phyloP scores from a whole-genome alignment of 2,113 vertebrate genomes.

The Azemiops feae region DNA sequence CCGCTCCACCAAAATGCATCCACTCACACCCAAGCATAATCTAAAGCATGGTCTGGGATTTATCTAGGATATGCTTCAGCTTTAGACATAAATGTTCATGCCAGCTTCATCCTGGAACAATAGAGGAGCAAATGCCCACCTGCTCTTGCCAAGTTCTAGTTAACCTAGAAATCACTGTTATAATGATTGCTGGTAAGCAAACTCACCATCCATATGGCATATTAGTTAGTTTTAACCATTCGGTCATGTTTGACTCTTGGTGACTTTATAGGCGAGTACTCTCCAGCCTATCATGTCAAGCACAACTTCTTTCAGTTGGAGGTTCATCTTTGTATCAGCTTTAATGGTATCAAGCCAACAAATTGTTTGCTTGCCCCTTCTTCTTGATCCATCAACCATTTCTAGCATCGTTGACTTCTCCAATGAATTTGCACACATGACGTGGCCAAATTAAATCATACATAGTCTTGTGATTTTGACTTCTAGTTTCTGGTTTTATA shows the following conservation, averaged over 20 bases:
- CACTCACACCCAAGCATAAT: neutral
- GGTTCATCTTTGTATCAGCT: neutral
- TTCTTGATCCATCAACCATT: neutral
- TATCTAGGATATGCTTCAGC: constrained; percentile 39
- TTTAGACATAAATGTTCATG: constrained; percentile 51
- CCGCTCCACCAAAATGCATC: neutral
- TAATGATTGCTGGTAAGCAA: constrained; percentile 56
- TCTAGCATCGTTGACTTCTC: too few relatives aligned
- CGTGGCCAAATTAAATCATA: too few relatives aligned
- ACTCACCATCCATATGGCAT: constrained; percentile 45
- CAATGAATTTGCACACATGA: too few relatives aligned
- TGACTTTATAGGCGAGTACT: neutral
- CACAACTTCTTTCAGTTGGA: neutral
- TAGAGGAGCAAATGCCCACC: constrained; percentile 16
- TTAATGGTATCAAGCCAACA: neutral
- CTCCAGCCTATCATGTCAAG: neutral
- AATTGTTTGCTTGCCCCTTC: neutral
- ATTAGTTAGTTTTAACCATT: neutral
- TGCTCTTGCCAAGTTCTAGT: constrained; percentile 59
- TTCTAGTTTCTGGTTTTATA: too few relatives aligned
- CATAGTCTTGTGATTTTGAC: too few relatives aligned
- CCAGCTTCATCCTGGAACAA: constrained; percentile 57
- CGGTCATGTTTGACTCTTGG: neutral
- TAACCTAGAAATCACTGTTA: constrained; percentile 60
- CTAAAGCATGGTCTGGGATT: constrained; percentile 24